Evolutionary conservation across 2,113 vertebrate genomes (phyloP).

Genomic region (Amblyornis subalaris): DNA sequence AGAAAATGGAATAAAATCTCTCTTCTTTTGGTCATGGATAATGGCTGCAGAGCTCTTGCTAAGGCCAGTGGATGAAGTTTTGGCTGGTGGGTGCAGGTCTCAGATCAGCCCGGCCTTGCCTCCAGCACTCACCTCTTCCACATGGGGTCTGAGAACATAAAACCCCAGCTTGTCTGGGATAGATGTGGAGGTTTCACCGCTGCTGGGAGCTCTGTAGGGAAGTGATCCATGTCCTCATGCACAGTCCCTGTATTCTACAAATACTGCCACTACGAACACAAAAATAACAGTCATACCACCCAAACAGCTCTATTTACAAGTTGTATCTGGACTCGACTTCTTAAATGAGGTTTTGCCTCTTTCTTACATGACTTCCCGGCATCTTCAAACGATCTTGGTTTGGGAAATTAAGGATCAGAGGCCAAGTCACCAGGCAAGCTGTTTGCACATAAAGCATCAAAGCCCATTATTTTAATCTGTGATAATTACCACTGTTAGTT

Average conservation of each 20-base stretch:
- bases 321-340: not conserved
- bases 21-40: not conserved
- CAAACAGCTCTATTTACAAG: not conserved
- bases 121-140: not conserved
- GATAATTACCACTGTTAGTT: not conserved
- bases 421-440: not conserved
- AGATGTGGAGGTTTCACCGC: not conserved
- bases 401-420: not conserved
- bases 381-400: not conserved
- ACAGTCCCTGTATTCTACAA: not conserved
- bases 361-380: not conserved
- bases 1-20: not conserved
- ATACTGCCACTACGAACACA: not conserved
- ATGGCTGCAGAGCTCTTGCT: not conserved
- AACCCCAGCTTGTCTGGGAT: not conserved
- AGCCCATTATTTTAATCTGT: not conserved
- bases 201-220: not conserved
- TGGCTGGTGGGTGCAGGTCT: not conserved
- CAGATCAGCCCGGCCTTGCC: not conserved
- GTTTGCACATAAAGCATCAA: constrained; percentile 2
- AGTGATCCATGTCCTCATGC: not conserved
- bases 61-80: not conserved
- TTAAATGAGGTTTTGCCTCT: not conserved
- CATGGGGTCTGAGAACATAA: not conserved
- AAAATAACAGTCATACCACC: not conserved